A percentile compares a stretch with the other conserved stretches of the same genome.
Conservation (phyloP, 2,797 vertebrate species). For the Ciconia nigra region DNA sequence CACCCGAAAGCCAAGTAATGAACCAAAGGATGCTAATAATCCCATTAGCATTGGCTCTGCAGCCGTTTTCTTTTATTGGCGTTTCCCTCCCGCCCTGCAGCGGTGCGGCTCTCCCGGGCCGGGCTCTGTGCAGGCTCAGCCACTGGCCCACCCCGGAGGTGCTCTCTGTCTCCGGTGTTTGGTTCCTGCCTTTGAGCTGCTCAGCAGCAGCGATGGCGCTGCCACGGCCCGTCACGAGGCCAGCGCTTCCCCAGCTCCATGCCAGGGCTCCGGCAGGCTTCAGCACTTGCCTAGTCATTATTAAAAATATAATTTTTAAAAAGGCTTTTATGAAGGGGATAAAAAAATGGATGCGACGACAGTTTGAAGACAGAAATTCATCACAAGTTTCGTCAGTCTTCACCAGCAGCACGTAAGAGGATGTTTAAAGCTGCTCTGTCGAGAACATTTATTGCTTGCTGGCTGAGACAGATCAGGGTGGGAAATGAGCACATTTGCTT, state of each 20-base stretch:
- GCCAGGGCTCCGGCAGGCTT: neutral
- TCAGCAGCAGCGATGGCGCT: too few relatives aligned
- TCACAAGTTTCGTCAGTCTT: fast-evolving
- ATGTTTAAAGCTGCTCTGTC: neutral
- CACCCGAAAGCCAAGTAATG: neutral
- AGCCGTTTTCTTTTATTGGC: fast-evolving
- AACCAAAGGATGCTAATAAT: neutral
- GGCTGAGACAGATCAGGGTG: neutral
- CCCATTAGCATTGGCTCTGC: neutral
- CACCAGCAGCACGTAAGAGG: neutral
- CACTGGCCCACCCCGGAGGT: neutral
- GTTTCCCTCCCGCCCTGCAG: neutral
- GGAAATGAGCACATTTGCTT: fast-evolving
- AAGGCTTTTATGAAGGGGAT: neutral
- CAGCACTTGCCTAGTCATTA: neutral
- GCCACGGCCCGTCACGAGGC: too few relatives aligned
- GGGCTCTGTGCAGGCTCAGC: neutral
- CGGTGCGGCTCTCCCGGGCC: neutral
- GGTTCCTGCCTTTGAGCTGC: neutral
- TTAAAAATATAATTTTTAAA: neutral
- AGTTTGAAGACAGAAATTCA: neutral
- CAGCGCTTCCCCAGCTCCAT: fast-evolving
- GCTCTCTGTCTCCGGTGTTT: too few relatives aligned
- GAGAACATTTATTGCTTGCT: neutral
- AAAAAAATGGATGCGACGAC: neutral